A percentile compares a stretch with the other conserved stretches of the same genome.
Conservation (phyloP, 53 echinoderm and acorn worm genomes). For the Stichopus horrens region DNA sequence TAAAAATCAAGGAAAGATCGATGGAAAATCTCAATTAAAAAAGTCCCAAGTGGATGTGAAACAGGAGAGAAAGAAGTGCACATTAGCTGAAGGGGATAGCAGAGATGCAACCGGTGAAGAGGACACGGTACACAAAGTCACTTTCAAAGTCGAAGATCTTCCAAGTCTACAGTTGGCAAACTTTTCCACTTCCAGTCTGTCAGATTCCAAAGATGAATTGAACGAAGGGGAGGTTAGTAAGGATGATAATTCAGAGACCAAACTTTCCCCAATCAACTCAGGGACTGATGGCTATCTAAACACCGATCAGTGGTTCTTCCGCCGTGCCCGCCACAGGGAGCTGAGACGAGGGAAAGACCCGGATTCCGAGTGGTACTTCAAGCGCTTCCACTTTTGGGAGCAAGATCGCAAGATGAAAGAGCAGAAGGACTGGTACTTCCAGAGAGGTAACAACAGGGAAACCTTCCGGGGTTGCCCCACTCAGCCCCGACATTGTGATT, state of each 20-base stretch:
- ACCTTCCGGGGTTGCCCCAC: conserved; percentile 27
- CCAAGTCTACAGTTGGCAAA: conserved; percentile 31
- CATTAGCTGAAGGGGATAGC: background rate
- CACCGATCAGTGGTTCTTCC: conserved; percentile 80
- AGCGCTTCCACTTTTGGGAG: conserved; percentile 34
- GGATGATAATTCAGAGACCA: background rate
- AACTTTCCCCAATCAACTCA: conserved; percentile 49
- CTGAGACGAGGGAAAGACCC: conserved; percentile 29
- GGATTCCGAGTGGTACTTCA: conserved; percentile 33
- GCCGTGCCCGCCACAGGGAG: conserved; percentile 73
- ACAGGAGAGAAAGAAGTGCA: background rate
- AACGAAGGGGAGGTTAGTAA: background rate
- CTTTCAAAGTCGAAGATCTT: conserved; percentile 14
- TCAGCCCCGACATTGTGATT: conserved; percentile 22
- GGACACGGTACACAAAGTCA: conserved; percentile 8
- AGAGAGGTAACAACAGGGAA: conserved; percentile 69
- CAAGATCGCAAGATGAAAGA: conserved; percentile 8
- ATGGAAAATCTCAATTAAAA: background rate
- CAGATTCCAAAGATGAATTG: conserved; percentile 1
- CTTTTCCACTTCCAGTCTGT: background rate
- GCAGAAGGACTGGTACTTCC: conserved; percentile 71
- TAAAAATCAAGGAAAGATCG: background rate
- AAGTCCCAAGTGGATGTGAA: background rate
- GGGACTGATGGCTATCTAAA: conserved; percentile 71
- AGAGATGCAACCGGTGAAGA: background rate